Conservation (phyloP, 2,797 vertebrate genomes). For the Trichosurus vulpecula region DNA sequence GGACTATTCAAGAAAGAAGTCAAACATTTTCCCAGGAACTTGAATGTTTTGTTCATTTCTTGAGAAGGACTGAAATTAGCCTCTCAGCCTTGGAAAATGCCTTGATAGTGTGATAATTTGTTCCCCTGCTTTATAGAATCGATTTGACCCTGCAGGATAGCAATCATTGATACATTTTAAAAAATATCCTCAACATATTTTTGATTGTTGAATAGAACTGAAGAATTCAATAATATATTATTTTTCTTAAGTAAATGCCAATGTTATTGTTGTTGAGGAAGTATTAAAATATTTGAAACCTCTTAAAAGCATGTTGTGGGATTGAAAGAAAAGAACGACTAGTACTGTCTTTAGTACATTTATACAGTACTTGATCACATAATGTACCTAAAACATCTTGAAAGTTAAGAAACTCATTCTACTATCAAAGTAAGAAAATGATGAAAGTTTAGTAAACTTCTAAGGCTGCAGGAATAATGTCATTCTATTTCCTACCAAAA, state of each 20-base stretch:
- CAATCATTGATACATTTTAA: neutral
- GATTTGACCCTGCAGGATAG: neutral
- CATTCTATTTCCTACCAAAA: neutral
- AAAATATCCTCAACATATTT: neutral
- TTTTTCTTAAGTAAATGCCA: neutral
- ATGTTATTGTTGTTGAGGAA: constrained; percentile 7
- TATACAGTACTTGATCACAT: constrained; percentile 16
- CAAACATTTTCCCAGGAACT: neutral
- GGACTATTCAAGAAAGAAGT: neutral
- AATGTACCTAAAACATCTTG: constrained; percentile 36
- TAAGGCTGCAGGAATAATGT: neutral
- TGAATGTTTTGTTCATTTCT: constrained; percentile 6
- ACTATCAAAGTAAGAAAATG: constrained; percentile 16
- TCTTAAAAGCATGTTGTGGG: constrained; percentile 44
- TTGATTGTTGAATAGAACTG: neutral
- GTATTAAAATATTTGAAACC: constrained; percentile 41
- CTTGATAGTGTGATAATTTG: neutral
- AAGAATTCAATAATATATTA: constrained; percentile 20
- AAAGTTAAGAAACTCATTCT: constrained; percentile 38
- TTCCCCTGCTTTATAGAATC: neutral
- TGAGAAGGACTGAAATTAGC: neutral
- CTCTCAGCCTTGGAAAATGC: neutral
- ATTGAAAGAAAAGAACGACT: constrained; percentile 47
- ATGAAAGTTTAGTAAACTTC: neutral
- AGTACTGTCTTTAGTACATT: neutral